A percentile compares a stretch with the other conserved stretches of the same genome.
Evolutionary conservation across 2,888 invertebrate species (phyloP).

Genomic region (Pilophorus perplexus): DNA sequence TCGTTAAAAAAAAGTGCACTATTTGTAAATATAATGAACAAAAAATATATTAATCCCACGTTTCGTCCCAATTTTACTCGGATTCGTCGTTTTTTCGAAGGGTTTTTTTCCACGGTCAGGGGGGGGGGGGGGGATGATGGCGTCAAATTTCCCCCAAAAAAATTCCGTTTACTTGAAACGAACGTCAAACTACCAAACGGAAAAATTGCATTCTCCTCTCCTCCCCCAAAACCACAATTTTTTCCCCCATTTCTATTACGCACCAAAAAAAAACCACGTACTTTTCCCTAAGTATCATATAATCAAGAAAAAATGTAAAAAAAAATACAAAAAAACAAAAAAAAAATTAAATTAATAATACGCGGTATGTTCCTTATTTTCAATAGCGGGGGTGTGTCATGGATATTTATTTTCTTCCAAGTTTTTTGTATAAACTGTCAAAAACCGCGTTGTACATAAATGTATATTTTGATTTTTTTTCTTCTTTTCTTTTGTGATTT

Average conservation of each 20-base stretch:
- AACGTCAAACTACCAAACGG: neutral
- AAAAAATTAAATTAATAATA: slow-evolving; percentile 24
- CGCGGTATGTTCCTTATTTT: slow-evolving; percentile 37
- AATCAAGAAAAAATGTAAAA: slow-evolving; percentile 11
- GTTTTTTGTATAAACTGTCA: neutral
- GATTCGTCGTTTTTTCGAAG: too few species aligned
- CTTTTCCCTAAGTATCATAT: slow-evolving; percentile 15
- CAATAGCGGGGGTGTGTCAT: slow-evolving; percentile 16
- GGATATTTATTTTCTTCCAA: slow-evolving; percentile 8
- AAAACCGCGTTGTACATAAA: slow-evolving; percentile 35
- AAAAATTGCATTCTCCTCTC: neutral
- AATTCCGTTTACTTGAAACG: too few species aligned
- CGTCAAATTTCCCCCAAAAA: too few species aligned
- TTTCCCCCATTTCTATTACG: neutral
- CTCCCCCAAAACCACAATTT: neutral
- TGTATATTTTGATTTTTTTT: slow-evolving; percentile 23
- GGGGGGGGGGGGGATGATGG: too few species aligned
- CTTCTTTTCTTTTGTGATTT: neutral
- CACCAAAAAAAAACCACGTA: slow-evolving; percentile 4
- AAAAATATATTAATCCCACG: neutral
- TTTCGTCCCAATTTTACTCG: too few species aligned
- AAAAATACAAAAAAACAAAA: slow-evolving; percentile 18
- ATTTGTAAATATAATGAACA: slow-evolving; percentile 13
- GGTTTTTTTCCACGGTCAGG: too few species aligned
- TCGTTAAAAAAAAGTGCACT: slow-evolving; percentile 5